Conservation (phyloP, 92 coral and sea anemone genomes). For the Virgularia gustaviana region DNA sequence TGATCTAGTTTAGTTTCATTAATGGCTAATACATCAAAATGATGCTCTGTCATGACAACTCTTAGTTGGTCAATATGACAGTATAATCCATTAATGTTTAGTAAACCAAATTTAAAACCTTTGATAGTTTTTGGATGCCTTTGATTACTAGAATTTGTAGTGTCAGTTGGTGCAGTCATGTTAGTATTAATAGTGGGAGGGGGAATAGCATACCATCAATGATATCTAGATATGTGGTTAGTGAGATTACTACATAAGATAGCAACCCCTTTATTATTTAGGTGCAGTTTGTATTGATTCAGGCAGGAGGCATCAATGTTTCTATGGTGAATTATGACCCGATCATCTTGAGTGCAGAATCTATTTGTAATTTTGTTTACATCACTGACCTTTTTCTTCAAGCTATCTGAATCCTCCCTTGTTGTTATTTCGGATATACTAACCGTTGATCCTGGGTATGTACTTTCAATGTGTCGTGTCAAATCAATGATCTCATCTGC, state of each 20-base stretch:
- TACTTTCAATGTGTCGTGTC: not conserved
- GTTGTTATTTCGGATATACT: conserved; percentile 23
- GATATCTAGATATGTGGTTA: conserved; percentile 7
- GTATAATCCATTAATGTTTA: conserved; percentile 18
- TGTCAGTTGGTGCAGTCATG: conserved; percentile 19
- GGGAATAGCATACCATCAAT: not conserved
- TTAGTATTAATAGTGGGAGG: not conserved
- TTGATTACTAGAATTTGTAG: conserved; percentile 9
- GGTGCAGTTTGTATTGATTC: conserved; percentile 23
- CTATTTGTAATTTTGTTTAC: not conserved
- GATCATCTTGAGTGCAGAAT: conserved; percentile 4
- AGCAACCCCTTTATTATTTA: conserved; percentile 33
- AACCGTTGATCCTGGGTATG: conserved; percentile 1
- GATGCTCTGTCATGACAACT: not conserved
- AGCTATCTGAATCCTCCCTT: conserved; percentile 3
- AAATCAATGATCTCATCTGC: conserved; percentile 23
- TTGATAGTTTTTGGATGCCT: conserved; percentile 12
- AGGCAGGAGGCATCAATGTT: conserved; percentile 28
- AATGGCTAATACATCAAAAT: conserved; percentile 21
- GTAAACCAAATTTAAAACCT: conserved; percentile 23
- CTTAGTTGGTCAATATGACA: conserved; percentile 21
- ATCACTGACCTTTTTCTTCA: conserved; percentile 14
- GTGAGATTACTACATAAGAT: conserved; percentile 14
- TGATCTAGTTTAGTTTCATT: conserved; percentile 39
- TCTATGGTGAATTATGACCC: conserved; percentile 19